Percentiles rank a stretch among this genome's conserved stretches.
Evolutionary conservation across 2,888 invertebrate genomes (phyloP).

Genomic region (Metellina segmentata): DNA sequence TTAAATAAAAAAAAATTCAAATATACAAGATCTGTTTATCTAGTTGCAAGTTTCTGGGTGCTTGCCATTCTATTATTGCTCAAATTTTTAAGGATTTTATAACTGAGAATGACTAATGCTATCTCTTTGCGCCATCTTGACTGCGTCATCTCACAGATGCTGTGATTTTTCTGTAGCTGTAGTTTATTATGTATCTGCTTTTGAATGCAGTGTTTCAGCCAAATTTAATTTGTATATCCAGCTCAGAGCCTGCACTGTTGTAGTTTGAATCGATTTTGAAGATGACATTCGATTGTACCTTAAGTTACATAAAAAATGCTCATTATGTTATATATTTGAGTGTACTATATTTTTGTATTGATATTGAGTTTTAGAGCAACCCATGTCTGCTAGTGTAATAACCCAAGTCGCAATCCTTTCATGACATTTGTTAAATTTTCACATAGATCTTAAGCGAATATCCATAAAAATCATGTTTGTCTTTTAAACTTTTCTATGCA

Average conservation of each 20-base stretch:
- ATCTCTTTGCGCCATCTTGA: slow-evolving; percentile 4
- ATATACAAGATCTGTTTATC: neutral
- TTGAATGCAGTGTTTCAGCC: neutral
- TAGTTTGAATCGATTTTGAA: too few relatives aligned
- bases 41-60: neutral
- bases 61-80: slow-evolving; percentile 12
- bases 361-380: neutral
- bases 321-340: neutral
- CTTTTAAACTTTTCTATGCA: neutral
- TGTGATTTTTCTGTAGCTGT: slow-evolving; percentile 13
- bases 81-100: slow-evolving; percentile 17
- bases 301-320: neutral
- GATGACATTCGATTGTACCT: neutral
- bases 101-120: neutral
- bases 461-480: neutral
- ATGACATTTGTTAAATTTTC: neutral
- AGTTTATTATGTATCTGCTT: neutral
- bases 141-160: neutral
- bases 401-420: neutral
- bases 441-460: neutral
- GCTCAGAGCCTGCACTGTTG: neutral
- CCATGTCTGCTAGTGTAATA: slow-evolving; percentile 15
- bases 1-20: neutral
- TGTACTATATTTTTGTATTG: neutral
- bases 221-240: slow-evolving; percentile 1